Conservation (phyloP, 2,113 vertebrate species). For the Orycteropus afer region DNA sequence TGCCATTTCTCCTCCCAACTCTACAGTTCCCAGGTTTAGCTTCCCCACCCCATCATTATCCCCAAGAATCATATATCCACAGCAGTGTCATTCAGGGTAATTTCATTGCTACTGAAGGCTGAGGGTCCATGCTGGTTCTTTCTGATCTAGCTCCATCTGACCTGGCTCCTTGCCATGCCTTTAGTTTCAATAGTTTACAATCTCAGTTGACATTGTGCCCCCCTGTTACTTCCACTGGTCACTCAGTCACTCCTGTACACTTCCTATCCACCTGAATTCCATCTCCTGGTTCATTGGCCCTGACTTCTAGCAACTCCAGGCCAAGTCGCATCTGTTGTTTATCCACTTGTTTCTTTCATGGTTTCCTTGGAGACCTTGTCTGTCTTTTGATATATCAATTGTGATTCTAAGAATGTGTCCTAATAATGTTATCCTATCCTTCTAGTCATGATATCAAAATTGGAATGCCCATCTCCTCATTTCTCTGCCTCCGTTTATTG, state of each 20-base stretch:
- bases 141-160: not conserved
- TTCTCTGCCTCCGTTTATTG: not conserved
- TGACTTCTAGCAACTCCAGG: not conserved
- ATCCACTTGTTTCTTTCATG: not conserved
- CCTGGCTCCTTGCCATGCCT: not conserved
- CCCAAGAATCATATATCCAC: not conserved
- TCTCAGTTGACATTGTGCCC: not conserved
- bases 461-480: not conserved
- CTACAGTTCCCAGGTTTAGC: not conserved
- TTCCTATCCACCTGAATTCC: not conserved
- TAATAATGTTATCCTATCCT: not conserved
- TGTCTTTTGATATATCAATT: not conserved
- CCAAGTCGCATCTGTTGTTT: not conserved
- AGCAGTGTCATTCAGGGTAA: fast-evolving
- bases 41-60: fast-evolving
- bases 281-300: not conserved
- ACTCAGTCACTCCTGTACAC: fast-evolving
- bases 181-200: not conserved
- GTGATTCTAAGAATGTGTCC: not conserved
- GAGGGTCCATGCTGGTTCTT: not conserved
- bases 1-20: not conserved
- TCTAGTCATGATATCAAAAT: no score
- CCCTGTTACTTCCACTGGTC: fast-evolving
- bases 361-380: no score
- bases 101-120: not conserved